Base-by-base conservation (phyloP, 2,113 vertebrate genomes). In the Gnathonemus echidnorhynchus region DNA sequence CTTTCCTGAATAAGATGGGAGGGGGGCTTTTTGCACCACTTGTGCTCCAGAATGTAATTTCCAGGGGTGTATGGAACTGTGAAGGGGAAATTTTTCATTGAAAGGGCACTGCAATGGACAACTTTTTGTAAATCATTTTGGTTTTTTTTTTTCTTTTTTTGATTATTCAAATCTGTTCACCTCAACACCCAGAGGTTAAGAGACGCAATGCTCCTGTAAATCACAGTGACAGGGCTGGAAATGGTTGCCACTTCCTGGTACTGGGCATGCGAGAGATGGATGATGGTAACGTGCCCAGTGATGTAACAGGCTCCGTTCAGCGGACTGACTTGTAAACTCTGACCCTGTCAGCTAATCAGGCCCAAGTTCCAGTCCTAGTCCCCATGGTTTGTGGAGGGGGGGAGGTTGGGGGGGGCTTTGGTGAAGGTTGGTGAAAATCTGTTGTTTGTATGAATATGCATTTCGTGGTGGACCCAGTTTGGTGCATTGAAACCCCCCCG, bases 161-260 rank as follows among this genome's bases (percentile, higher is more conserved):
- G 27, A 46, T 45, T n/a, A 53, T 89, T 89, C 19, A 39, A 21
- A 48, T 31, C 48, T 21, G 21, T n/a, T 85, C 39, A 85, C 83
- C 83, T n/a, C 83, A 85, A n/a, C 83, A 85, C 45, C 35, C 83
- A 21, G 45, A 85, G 83, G 83, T 85, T n/a, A 85, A 46, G 83
- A n/a, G 9, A 48, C 3, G 3, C 19, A n/a, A 6, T 48, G 83
- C 24, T n/a, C 45, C 24, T 45, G 45, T 85, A 85, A 85, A 85
- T 85, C 45, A 85, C 45, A 42, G 19, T 46, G 42, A 48, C 39
- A 21, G 45, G 42, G 19, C 24, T 85, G 21, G 19, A 24, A 21
- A 46, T 46, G 80, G 35, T 9, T 85, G 52, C 53, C 87, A 56
- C 52, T 62, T 21, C 8, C 46, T 66, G 62, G 45, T 48, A 74